Percentiles rank a stretch among this genome's conserved stretches.
phyloP scores from a whole-genome alignment of 2,888 invertebrate species.

The Apamea epomidion region DNA sequence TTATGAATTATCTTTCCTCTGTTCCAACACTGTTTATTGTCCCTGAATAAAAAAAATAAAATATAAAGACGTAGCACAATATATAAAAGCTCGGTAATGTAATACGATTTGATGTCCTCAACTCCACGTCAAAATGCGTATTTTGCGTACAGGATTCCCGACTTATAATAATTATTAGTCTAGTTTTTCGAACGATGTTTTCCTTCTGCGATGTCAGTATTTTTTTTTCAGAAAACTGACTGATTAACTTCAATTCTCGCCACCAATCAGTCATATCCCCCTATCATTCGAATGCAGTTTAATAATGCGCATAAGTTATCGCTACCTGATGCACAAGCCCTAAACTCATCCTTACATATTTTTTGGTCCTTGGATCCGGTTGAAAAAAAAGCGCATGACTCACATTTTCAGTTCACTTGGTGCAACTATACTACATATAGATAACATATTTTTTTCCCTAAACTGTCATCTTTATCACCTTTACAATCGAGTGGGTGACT shows the following conservation, averaged over 20 bases:
- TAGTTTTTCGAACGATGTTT: background rate
- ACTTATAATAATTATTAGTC: background rate
- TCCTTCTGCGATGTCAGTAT: too few relatives aligned
- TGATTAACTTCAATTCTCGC: background rate
- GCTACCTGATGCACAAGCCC: background rate
- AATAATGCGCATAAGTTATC: background rate
- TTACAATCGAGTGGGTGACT: background rate
- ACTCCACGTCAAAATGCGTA: too few relatives aligned
- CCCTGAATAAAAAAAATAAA: too few relatives aligned
- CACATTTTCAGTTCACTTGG: background rate
- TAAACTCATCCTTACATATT: background rate
- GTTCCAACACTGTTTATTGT: too few relatives aligned
- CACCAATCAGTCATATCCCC: background rate
- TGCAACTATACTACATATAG: background rate
- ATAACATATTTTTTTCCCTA: background rate
- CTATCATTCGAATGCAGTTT: background rate
- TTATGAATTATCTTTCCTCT: too few relatives aligned
- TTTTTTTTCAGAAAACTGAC: background rate
- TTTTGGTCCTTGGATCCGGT: conserved; percentile 27
- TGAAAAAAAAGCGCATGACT: background rate
- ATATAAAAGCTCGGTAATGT: too few relatives aligned
- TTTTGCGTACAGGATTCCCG: background rate
- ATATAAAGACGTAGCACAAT: too few relatives aligned
- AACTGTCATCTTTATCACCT: conserved; percentile 13
- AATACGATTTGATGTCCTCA: too few relatives aligned